These are phyloP conservation scores for Zenarchopterus dispar DNA, from an alignment of 2,797 vertebrate species.

Conservation along the genomic window DNA sequence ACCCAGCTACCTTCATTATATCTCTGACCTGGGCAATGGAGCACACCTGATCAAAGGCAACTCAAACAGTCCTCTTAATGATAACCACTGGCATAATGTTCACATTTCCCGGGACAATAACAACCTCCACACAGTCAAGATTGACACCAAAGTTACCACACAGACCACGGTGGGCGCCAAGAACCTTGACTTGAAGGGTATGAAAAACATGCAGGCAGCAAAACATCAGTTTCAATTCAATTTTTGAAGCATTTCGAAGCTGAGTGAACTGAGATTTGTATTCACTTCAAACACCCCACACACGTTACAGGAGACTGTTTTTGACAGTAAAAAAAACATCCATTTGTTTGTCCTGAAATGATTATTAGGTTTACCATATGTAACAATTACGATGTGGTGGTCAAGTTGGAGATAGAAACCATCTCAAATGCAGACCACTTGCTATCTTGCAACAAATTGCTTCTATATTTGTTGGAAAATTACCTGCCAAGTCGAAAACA, in stretches of 20 bases:
- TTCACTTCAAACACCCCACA: too few species aligned
- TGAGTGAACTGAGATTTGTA: too few species aligned
- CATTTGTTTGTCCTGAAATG: slow-evolving; percentile 12
- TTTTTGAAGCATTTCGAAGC: neutral
- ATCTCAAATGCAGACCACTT: too few species aligned
- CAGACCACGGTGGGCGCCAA: slow-evolving; percentile 97
- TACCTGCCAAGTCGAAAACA: too few species aligned
- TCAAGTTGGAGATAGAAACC: too few species aligned
- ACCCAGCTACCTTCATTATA: slow-evolving; percentile 95
- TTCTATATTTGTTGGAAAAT: too few species aligned
- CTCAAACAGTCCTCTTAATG: slow-evolving; percentile 96
- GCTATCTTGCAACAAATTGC: too few species aligned
- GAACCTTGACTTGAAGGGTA: slow-evolving; percentile 97
- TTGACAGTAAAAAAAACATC: neutral
- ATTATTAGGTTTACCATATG: neutral
- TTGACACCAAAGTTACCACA: slow-evolving; percentile 97
- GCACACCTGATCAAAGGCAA: slow-evolving; percentile 98
- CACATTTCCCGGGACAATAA: slow-evolving; percentile 97
- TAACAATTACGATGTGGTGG: too few species aligned
- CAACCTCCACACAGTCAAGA: slow-evolving; percentile 98
- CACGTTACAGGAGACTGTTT: neutral
- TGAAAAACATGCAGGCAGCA: neutral
- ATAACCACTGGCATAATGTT: slow-evolving; percentile 99
- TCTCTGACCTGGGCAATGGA: slow-evolving; percentile 97
- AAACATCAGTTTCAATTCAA: too few species aligned